phyloP scores from a whole-genome alignment of 1,140 invertebrate species.

The Goniozus legneri region DNA sequence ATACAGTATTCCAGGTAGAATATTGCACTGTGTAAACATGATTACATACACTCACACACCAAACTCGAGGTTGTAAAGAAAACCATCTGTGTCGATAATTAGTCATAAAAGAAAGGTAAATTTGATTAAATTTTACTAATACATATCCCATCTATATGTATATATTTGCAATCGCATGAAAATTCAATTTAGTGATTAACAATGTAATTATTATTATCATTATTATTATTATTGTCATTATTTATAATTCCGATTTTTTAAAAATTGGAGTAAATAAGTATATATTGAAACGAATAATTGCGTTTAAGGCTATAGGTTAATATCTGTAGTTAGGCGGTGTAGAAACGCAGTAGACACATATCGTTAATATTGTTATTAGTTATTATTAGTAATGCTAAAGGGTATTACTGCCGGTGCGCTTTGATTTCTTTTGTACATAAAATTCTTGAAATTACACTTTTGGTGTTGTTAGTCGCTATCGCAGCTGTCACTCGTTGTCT shows the following conservation, averaged over 20 bases:
- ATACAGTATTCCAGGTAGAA: constrained; percentile 40
- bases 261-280: constrained; percentile 26
- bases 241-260: constrained; percentile 29
- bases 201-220: constrained; percentile 39
- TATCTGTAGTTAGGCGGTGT: constrained; percentile 31
- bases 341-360: constrained; percentile 41
- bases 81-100: constrained; percentile 39
- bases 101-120: constrained; percentile 24
- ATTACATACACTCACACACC: constrained; percentile 14
- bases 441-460: no score
- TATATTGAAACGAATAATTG: constrained; percentile 29
- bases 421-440: constrained; percentile 28
- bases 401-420: constrained; percentile 34
- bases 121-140: constrained; percentile 29
- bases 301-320: constrained; percentile 42
- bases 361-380: constrained; percentile 44
- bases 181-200: constrained; percentile 39
- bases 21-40: constrained; percentile 23
- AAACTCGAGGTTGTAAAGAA: constrained; percentile 41
- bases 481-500: no score
- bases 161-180: constrained; percentile 47
- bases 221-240: constrained; percentile 26
- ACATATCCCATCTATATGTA: constrained; percentile 53
- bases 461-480: no score
- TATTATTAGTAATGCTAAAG: constrained; percentile 38